A percentile compares a stretch with the other conserved stretches of the same genome.
Conservation (phyloP, 2,888 invertebrate species). For the Scelioninae gen. 1 region DNA sequence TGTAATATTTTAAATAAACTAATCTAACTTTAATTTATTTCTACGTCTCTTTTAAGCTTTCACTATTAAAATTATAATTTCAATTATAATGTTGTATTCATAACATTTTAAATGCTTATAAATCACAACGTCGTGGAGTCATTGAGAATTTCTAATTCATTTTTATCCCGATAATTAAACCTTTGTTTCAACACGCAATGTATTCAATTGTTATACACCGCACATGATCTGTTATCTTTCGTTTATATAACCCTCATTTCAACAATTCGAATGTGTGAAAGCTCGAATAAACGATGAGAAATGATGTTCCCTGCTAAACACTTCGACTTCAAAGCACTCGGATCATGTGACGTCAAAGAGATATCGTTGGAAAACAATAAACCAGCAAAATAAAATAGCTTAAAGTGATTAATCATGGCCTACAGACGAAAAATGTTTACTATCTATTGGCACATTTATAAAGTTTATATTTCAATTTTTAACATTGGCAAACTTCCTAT, state of each 20-base stretch:
- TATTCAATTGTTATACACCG: slow-evolving; percentile 51
- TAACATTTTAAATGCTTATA: slow-evolving; percentile 46
- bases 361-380: slow-evolving; percentile 50
- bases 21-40: slow-evolving; percentile 21
- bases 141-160: slow-evolving; percentile 57
- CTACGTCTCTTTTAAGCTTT: slow-evolving; percentile 28
- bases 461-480: neutral
- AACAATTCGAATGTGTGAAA: slow-evolving; percentile 52
- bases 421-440: neutral
- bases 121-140: slow-evolving; percentile 41
- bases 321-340: slow-evolving; percentile 35
- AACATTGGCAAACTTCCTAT: neutral
- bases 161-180: slow-evolving; percentile 57
- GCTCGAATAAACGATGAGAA: slow-evolving; percentile 55
- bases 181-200: slow-evolving; percentile 55
- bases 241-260: slow-evolving; percentile 55
- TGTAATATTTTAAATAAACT: slow-evolving; percentile 29
- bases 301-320: slow-evolving; percentile 44
- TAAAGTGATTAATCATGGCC: slow-evolving; percentile 14
- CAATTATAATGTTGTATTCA: slow-evolving; percentile 47
- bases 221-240: slow-evolving; percentile 46
- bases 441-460: neutral
- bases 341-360: slow-evolving; percentile 29
- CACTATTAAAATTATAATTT: slow-evolving; percentile 57
- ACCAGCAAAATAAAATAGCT: slow-evolving; percentile 27